phyloP scores from a whole-genome alignment of 1,140 invertebrate species.

The Vanessa tameamea region DNA sequence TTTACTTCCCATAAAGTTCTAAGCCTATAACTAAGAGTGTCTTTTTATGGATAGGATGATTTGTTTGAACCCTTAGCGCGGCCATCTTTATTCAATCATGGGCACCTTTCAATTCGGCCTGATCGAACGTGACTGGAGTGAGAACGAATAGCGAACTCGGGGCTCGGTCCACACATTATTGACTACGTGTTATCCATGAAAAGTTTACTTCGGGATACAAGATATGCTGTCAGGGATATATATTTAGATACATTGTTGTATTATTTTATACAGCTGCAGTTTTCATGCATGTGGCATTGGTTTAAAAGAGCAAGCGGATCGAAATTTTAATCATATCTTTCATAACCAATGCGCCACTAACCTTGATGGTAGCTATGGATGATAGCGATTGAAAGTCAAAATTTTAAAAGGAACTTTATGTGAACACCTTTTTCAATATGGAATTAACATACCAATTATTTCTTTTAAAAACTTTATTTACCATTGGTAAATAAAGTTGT shows the following conservation, averaged over 20 bases:
- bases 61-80: constrained; percentile 42
- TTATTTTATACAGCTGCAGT: neutral
- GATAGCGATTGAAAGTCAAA: no score
- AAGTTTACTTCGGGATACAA: neutral
- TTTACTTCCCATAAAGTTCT: no score
- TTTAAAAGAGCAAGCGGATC: no score
- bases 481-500: no score
- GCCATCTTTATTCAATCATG: constrained; percentile 48
- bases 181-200: constrained; percentile 27
- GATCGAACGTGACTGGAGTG: constrained; percentile 28
- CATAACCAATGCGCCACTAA: no score
- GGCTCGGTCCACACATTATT: constrained; percentile 23
- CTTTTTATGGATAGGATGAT: constrained; percentile 35
- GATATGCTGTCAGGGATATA: neutral
- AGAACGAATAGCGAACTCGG: neutral
- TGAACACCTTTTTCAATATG: no score
- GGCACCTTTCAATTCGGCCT: constrained; percentile 43
- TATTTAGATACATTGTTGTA: neutral
- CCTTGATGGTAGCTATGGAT: no score
- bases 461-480: no score
- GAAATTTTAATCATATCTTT: no score
- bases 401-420: no score
- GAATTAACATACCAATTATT: no score
- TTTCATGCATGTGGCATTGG: no score
- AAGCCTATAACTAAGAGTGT: neutral